A percentile compares a stretch with the other conserved stretches of the same genome.
phyloP scores from a whole-genome alignment of 37 sponge, comb jelly and placozoan species.

The Oscarella lobularis region DNA sequence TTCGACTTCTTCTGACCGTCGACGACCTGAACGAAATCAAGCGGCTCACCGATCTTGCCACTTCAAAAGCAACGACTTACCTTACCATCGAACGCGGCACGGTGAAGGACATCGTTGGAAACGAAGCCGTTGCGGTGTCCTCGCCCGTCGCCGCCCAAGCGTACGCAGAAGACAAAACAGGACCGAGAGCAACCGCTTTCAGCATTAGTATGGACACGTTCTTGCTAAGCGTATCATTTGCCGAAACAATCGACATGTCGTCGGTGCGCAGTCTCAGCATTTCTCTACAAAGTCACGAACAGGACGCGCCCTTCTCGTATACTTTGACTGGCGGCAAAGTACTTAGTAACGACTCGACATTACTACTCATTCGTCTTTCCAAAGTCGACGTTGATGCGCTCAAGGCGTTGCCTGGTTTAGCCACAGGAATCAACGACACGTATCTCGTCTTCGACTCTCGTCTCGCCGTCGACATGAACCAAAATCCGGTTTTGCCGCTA shows the following conservation, averaged over 20 bases:
- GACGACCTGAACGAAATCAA: slow-evolving; percentile 63
- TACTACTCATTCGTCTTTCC: slow-evolving; percentile 41
- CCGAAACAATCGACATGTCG: slow-evolving; percentile 66
- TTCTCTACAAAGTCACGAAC: slow-evolving; percentile 52
- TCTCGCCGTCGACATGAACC: slow-evolving; percentile 48
- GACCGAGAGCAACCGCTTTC: slow-evolving; percentile 33
- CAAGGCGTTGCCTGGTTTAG: slow-evolving; percentile 52
- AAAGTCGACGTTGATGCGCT: slow-evolving; percentile 54
- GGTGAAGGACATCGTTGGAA: slow-evolving; percentile 40
- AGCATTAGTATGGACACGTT: slow-evolving; percentile 45
- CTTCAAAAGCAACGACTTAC: slow-evolving; percentile 30
- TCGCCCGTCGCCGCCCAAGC: slow-evolving; percentile 10
- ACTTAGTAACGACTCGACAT: slow-evolving; percentile 36
- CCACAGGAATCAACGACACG: slow-evolving; percentile 30
- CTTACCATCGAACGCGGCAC: slow-evolving; percentile 41
- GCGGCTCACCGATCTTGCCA: slow-evolving; percentile 27
- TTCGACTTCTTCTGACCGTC: slow-evolving; percentile 27
- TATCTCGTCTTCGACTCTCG: slow-evolving; percentile 57
- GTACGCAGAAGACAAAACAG: slow-evolving; percentile 33
- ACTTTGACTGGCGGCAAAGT: slow-evolving; percentile 32
- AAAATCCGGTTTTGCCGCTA: slow-evolving; percentile 50
- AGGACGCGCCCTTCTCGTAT: slow-evolving; percentile 26
- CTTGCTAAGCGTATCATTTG: slow-evolving; percentile 52
- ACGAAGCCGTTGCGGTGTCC: slow-evolving; percentile 47
- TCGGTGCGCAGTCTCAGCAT: slow-evolving; percentile 63